Evolutionary conservation across 1,140 invertebrate genomes (phyloP).

Genomic region (Papilio polytes): DNA sequence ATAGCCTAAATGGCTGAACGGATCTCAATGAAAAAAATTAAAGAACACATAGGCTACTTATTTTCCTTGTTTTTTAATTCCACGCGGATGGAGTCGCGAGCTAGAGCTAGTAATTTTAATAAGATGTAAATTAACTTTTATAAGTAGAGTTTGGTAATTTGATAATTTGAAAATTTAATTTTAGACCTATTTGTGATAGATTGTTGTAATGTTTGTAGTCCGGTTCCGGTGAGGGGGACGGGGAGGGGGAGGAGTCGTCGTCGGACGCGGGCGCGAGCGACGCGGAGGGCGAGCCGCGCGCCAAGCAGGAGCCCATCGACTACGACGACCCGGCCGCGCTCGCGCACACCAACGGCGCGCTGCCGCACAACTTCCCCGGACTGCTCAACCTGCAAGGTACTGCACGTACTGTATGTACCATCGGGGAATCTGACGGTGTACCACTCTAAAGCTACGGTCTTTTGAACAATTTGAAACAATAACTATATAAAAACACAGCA

Average conservation of each 20-base stretch:
- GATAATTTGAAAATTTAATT: not conserved
- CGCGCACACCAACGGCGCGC: conserved; percentile 87
- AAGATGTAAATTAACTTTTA: no score
- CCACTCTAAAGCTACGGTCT: no score
- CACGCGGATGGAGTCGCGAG: no score
- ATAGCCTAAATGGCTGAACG: no score
- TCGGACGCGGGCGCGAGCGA: conserved; percentile 88
- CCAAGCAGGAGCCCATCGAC: conserved; percentile 86
- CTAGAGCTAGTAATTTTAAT: no score
- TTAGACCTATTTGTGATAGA: not conserved
- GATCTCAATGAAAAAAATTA: no score
- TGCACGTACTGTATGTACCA: conserved; percentile 7
- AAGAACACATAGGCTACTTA: no score
- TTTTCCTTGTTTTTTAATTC: no score
- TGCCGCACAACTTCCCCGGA: conserved; percentile 79
- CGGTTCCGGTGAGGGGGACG: conserved; percentile 78
- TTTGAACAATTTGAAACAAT: no score
- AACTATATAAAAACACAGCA: no score
- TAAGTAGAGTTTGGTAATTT: not conserved
- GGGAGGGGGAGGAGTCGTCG: conserved; percentile 91
- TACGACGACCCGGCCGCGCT: conserved; percentile 87
- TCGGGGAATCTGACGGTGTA: no score
- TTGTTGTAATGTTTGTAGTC: conserved; percentile 41
- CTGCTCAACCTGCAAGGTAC: conserved; percentile 75
- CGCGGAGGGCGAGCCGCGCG: conserved; percentile 81